Conservation (phyloP, 2,797 vertebrate species). For the Periparus ater region DNA sequence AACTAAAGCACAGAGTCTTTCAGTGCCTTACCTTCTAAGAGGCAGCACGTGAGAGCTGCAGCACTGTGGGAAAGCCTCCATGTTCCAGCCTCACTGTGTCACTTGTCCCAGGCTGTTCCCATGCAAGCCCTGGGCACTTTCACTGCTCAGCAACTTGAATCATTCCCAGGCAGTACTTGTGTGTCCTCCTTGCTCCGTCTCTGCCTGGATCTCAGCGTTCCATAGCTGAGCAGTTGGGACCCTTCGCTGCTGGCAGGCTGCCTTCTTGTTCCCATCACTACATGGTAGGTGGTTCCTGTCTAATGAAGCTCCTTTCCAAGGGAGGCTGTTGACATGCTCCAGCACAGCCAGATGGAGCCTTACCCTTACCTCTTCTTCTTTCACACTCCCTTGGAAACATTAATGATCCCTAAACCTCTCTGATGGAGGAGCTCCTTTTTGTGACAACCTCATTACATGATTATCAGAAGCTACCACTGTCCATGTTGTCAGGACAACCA, state of each 20-base stretch:
- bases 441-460: constrained; percentile 81
- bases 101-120: not conserved
- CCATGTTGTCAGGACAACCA: constrained; percentile 92
- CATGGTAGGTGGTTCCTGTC: constrained; percentile 35
- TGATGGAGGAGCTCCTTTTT: constrained; percentile 66
- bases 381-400: constrained; percentile 15
- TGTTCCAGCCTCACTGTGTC: not conserved
- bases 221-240: not conserved
- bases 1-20: not conserved
- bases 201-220: not conserved
- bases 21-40: not conserved
- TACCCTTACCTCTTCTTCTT: constrained; percentile 1
- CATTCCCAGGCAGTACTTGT: not conserved
- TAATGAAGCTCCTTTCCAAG: constrained; percentile 25
- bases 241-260: not conserved
- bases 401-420: constrained; percentile 46
- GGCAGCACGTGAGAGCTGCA: not conserved
- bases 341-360: not conserved
- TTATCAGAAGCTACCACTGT: constrained; percentile 75
- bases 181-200: not conserved
- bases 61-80: not conserved
- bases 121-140: fast-evolving
- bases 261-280: constrained; percentile 29
- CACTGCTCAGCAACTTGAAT: not conserved
- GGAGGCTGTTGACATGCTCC: not conserved